A percentile compares a stretch with the other conserved stretches of the same genome.
Evolutionary conservation across 1,140 invertebrate species (phyloP).

Genomic region (Zaprionus vittiger): DNA sequence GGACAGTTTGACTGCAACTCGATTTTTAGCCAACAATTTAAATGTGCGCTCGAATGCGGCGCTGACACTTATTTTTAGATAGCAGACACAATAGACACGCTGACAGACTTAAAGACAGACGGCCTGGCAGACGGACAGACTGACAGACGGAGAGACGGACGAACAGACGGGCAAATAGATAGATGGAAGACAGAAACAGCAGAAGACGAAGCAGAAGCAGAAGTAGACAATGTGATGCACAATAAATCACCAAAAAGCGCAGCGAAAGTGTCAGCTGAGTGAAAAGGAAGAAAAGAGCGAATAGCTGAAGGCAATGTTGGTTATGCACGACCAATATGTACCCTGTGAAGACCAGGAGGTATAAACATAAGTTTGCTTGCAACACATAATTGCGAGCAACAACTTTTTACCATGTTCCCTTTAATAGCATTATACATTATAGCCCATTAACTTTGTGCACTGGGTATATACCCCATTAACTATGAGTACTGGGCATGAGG

Average conservation of each 20-base stretch:
- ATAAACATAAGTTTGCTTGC: not conserved
- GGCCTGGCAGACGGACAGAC: constrained; percentile 3
- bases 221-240: constrained; percentile 37
- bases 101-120: not conserved
- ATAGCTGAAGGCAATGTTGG: not conserved
- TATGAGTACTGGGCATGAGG: not conserved
- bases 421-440: not conserved
- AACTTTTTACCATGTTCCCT: not conserved
- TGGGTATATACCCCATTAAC: not conserved
- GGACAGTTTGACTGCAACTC: constrained; percentile 33
- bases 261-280: constrained; percentile 44
- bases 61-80: constrained; percentile 56
- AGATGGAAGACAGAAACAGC: not conserved
- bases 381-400: not conserved
- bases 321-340: not conserved
- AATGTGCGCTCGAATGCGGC: constrained; percentile 58
- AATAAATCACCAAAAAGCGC: constrained; percentile 61
- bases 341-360: not conserved
- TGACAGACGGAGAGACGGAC: not conserved
- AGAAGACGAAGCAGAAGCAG: not conserved
- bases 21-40: constrained; percentile 51
- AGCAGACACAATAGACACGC: constrained; percentile 48
- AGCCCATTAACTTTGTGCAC: no score
- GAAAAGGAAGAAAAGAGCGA: constrained; percentile 15
- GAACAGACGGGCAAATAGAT: not conserved